These are phyloP conservation scores for Morpho deidamia DNA, from an alignment of 2,888 invertebrate genomes.

Conservation along the genomic window DNA sequence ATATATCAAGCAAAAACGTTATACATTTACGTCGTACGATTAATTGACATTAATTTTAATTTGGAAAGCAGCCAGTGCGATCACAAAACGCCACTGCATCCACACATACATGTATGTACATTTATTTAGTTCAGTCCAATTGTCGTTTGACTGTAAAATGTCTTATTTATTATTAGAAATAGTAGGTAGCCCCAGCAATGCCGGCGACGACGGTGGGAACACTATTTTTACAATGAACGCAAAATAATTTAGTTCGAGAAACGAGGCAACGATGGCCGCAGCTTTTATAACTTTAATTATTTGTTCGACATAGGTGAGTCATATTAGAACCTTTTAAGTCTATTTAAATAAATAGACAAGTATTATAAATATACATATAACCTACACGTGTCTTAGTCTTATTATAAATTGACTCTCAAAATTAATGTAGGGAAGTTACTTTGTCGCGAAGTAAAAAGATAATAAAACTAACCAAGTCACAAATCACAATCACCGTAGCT, in stretches of 20 bases:
- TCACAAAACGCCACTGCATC: slow-evolving; percentile 66
- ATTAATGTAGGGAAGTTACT: slow-evolving; percentile 17
- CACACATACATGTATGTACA: slow-evolving; percentile 64
- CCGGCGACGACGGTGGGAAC: slow-evolving; percentile 58
- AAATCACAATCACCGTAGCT: slow-evolving; percentile 3
- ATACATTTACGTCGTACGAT: slow-evolving; percentile 37
- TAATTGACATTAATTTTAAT: slow-evolving; percentile 61
- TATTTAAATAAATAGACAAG: slow-evolving; percentile 12
- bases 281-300: slow-evolving; percentile 6
- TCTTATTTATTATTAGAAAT: slow-evolving; percentile 47
- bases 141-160: slow-evolving; percentile 51
- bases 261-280: slow-evolving; percentile 20
- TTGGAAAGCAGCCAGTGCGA: slow-evolving; percentile 60
- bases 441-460: neutral
- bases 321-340: neutral
- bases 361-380: slow-evolving; percentile 19
- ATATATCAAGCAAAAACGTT: slow-evolving; percentile 17
- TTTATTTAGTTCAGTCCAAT: slow-evolving; percentile 52
- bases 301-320: neutral
- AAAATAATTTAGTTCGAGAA: slow-evolving; percentile 17
- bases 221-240: slow-evolving; percentile 21
- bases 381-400: slow-evolving; percentile 18
- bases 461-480: neutral
- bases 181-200: slow-evolving; percentile 46
- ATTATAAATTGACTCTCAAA: slow-evolving; percentile 19